Evolutionary conservation across 2,797 vertebrate genomes (phyloP).

Genomic region (Novumbra hubbsi): DNA sequence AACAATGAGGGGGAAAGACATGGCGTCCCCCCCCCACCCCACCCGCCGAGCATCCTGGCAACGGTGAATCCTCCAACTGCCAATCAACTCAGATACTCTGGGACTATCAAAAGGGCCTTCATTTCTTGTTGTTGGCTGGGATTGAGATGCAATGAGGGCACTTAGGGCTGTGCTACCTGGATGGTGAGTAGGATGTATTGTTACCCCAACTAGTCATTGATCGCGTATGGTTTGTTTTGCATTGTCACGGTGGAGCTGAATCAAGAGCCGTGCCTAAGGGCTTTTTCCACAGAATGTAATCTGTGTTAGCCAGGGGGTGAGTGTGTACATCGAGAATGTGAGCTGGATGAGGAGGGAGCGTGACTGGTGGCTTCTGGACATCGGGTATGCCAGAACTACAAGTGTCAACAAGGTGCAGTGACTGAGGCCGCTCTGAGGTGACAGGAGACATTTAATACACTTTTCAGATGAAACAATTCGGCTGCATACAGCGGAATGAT

Average conservation of each 20-base stretch:
- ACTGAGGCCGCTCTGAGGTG: too few relatives aligned
- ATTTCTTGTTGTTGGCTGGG: slow-evolving; percentile 46
- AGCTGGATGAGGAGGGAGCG: not conserved
- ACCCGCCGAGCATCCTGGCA: slow-evolving; percentile 42
- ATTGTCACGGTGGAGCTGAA: not conserved
- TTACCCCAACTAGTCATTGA: not conserved
- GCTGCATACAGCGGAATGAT: too few relatives aligned
- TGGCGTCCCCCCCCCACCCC: too few relatives aligned
- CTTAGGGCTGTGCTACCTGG: slow-evolving; percentile 23
- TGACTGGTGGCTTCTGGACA: not conserved
- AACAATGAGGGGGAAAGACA: slow-evolving; percentile 9
- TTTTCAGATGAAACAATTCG: too few relatives aligned
- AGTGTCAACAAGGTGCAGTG: too few relatives aligned
- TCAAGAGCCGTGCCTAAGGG: not conserved
- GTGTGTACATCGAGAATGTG: not conserved
- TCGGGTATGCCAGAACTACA: too few relatives aligned
- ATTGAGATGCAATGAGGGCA: slow-evolving; percentile 12
- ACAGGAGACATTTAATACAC: too few relatives aligned
- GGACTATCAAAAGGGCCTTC: slow-evolving; percentile 55
- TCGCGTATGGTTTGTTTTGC: not conserved
- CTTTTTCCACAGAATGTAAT: not conserved
- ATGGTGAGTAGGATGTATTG: slow-evolving; percentile 8
- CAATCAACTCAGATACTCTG: slow-evolving; percentile 43
- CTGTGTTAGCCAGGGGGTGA: not conserved
- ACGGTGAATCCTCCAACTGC: slow-evolving; percentile 31